Conservation (phyloP, 2,113 vertebrate genomes). For the Ceyx cyanopectus region DNA sequence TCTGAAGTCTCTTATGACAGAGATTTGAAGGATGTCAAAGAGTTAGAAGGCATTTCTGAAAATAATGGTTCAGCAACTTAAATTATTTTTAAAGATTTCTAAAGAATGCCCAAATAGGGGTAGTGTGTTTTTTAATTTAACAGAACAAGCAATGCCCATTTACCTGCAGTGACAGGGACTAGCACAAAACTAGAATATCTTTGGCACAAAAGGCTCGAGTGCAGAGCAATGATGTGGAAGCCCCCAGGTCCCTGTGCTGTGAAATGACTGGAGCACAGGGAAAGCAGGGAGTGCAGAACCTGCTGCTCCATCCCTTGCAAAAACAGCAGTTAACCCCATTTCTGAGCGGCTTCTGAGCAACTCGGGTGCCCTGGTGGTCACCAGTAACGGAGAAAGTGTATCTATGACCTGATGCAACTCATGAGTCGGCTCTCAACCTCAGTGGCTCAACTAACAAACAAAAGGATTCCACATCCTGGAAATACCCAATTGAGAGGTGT, state of each 20-base stretch:
- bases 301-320: neutral
- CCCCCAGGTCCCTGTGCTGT: neutral
- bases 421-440: neutral
- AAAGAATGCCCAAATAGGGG: neutral
- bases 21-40: neutral
- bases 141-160: neutral
- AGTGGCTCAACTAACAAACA: neutral
- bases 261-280: fast-evolving
- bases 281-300: neutral
- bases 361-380: neutral
- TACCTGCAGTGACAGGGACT: neutral
- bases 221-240: neutral
- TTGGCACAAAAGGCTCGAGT: neutral
- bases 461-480: neutral
- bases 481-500: neutral
- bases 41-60: neutral
- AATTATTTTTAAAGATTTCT: neutral
- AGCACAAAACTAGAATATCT: neutral
- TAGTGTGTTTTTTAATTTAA: no score
- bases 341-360: neutral
- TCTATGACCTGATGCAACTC: neutral
- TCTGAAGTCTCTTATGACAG: neutral
- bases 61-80: neutral
- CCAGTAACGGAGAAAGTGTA: neutral
- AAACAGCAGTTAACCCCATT: neutral